Percentiles rank a stretch among this genome's conserved stretches.
Conservation (phyloP, 2,888 invertebrate species). For the Loripinus fragilis region DNA sequence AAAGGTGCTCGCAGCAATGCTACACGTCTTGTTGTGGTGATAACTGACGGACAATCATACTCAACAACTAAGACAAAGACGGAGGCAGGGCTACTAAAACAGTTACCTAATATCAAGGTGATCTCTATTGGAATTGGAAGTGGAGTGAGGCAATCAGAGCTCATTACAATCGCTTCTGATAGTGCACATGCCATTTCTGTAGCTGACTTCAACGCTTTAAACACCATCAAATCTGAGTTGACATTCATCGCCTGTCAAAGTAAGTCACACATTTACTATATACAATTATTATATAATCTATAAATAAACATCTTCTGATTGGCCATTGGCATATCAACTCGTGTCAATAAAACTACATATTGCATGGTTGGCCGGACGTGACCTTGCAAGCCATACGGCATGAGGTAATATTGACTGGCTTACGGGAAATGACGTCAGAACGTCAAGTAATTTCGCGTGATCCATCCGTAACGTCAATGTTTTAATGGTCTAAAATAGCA, state of each 20-base stretch:
- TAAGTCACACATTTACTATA: too few species aligned
- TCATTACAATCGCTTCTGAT: constrained; percentile 63
- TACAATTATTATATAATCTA: too few species aligned
- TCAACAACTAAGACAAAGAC: constrained; percentile 39
- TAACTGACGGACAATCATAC: constrained; percentile 66
- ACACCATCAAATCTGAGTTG: constrained; percentile 61
- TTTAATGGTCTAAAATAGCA: too few species aligned
- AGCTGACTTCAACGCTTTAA: constrained; percentile 62
- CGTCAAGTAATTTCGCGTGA: too few species aligned
- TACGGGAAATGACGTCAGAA: too few species aligned
- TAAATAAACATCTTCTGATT: too few species aligned
- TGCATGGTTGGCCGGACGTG: too few species aligned
- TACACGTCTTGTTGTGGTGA: constrained; percentile 57
- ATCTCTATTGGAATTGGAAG: constrained; percentile 59
- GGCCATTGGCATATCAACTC: too few species aligned
- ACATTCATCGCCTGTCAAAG: constrained; percentile 64
- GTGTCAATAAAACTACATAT: too few species aligned
- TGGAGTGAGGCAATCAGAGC: constrained; percentile 57
- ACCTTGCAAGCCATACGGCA: too few species aligned
- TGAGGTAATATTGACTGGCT: too few species aligned
- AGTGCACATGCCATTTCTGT: constrained; percentile 63
- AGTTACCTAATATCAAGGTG: constrained; percentile 52
- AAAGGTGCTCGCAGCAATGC: constrained; percentile 62
- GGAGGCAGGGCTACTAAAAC: constrained; percentile 58
- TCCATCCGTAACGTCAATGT: too few species aligned